A percentile compares a stretch with the other conserved stretches of the same genome.
Conservation (phyloP, 1,140 invertebrate genomes). For the Diploscapter pachys region DNA sequence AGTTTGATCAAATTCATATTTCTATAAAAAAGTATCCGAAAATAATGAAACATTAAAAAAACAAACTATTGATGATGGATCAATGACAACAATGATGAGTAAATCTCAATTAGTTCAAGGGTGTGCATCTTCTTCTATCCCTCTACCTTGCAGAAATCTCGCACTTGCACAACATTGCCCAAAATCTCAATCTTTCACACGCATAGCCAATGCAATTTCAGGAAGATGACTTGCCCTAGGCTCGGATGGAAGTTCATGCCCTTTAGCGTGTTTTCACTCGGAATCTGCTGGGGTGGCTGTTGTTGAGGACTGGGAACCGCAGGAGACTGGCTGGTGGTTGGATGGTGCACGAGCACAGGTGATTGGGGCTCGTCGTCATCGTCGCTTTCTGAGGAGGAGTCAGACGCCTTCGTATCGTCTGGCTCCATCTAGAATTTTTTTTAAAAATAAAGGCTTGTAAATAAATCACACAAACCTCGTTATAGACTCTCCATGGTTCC, state of each 20-base stretch:
- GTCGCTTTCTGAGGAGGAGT: conserved; percentile 17
- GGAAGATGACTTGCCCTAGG: neutral
- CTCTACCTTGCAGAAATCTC: too few species aligned
- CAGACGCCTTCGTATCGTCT: conserved; percentile 8
- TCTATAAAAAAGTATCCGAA: neutral
- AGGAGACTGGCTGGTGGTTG: conserved; percentile 1
- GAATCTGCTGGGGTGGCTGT: too few species aligned
- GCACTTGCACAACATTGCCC: too few species aligned
- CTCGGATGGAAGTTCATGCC: conserved; percentile 18
- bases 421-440: conserved; percentile 20
- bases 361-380: conserved; percentile 14
- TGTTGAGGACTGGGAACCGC: too few species aligned
- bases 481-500: conserved; percentile 30
- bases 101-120: too few species aligned
- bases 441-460: neutral
- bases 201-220: too few species aligned
- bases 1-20: conserved; percentile 9
- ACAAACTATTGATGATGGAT: too few species aligned
- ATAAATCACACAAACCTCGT: conserved; percentile 12
- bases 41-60: neutral
- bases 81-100: too few species aligned
- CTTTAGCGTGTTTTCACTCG: conserved; percentile 3
- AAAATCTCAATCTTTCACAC: too few species aligned
- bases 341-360: neutral
- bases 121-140: too few species aligned